A percentile compares a stretch with the other conserved stretches of the same genome.
Evolutionary conservation across 1,140 invertebrate species (phyloP).

Genomic region (Sinella curviseta): DNA sequence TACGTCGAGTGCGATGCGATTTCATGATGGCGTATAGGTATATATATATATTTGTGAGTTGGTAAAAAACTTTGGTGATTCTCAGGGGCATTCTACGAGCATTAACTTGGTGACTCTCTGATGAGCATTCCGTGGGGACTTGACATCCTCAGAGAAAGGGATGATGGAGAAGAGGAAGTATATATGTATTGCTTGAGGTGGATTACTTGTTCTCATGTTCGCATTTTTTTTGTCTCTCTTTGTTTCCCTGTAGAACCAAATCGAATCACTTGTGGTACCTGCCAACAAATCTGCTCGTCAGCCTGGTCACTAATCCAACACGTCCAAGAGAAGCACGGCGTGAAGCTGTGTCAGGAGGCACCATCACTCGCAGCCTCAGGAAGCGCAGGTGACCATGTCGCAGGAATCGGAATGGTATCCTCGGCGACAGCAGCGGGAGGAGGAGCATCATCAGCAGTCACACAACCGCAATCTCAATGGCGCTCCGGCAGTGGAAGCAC

Average conservation of each 20-base stretch:
- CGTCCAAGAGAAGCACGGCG: slow-evolving; percentile 87
- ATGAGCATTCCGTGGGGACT: slow-evolving; percentile 31
- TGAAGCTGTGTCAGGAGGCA: slow-evolving; percentile 83
- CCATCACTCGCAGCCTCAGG: slow-evolving; percentile 50
- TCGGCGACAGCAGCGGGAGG: neutral
- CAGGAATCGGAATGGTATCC: neutral
- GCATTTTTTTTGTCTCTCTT: neutral
- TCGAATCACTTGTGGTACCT: slow-evolving; percentile 91
- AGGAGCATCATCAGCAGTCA: no score
- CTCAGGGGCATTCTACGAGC: slow-evolving; percentile 11
- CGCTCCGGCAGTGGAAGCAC: neutral
- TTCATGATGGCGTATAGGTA: no score
- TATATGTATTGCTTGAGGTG: neutral
- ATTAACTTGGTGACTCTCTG: slow-evolving; percentile 8
- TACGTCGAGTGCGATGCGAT: no score
- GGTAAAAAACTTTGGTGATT: neutral
- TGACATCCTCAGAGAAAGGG: neutral
- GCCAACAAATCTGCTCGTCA: slow-evolving; percentile 82
- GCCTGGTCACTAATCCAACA: slow-evolving; percentile 94
- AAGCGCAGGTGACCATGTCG: neutral
- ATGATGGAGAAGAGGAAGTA: no score
- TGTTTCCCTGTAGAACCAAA: slow-evolving; percentile 86
- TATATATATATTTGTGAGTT: neutral
- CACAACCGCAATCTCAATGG: no score
- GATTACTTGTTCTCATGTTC: neutral